Conservation (phyloP, 2,113 vertebrate species). For the Pterocles burchelli region DNA sequence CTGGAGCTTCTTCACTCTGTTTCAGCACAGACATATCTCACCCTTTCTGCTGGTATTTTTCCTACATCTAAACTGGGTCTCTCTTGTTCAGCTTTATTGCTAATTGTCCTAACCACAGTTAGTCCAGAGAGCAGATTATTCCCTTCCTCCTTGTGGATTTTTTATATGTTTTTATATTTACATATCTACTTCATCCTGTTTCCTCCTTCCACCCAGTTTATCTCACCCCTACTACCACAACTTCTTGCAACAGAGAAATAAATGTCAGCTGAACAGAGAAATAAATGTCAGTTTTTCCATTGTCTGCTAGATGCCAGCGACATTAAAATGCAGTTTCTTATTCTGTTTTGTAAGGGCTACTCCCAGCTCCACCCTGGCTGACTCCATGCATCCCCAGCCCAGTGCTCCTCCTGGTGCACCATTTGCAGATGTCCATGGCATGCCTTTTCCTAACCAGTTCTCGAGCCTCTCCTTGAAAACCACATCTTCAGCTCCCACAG, state of each 20-base stretch:
- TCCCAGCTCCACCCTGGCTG: conserved; percentile 40
- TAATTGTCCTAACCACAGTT: not conserved
- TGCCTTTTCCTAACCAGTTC: not conserved
- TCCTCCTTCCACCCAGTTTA: conserved; percentile 19
- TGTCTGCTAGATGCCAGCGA: not conserved
- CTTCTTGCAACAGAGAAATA: not conserved
- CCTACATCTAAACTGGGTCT: not conserved
- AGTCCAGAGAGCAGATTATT: not conserved
- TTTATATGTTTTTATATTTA: conserved; percentile 4
- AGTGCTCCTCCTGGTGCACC: not conserved
- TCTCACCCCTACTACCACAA: conserved; percentile 3
- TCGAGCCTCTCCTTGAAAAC: not conserved
- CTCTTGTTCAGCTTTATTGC: not conserved
- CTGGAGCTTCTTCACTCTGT: not conserved
- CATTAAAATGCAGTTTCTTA: not conserved
- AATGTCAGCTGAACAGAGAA: not conserved
- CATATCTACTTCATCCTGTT: accelerated
- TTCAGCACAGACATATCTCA: not conserved
- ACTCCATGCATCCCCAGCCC: not conserved
- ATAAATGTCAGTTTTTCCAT: conserved; percentile 40
- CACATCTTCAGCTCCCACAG: not conserved
- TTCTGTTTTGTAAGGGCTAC: not conserved
- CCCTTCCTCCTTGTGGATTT: not conserved
- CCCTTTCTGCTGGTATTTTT: not conserved
- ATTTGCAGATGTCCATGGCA: not conserved